These are phyloP conservation scores for Sphenopsis melanotis DNA, from an alignment of 2,797 vertebrate species.

Conservation along the genomic window DNA sequence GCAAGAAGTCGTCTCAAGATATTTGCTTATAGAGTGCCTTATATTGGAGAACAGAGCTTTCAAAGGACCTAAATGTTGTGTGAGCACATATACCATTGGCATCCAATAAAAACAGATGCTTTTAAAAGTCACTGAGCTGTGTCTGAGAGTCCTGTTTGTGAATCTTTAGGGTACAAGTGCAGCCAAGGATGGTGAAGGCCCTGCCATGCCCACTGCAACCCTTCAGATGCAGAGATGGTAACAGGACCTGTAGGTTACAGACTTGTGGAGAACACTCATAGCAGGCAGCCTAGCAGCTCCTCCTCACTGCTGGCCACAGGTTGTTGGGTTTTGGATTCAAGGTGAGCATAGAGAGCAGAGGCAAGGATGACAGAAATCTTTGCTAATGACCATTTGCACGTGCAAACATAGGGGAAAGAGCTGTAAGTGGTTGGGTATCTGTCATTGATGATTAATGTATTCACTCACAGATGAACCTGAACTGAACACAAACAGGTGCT, in stretches of 20 bases:
- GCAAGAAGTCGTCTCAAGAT: not conserved
- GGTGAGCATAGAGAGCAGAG: not conserved
- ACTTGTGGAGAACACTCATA: not conserved
- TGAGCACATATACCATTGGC: not conserved
- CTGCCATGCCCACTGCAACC: not conserved
- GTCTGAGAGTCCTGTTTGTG: not conserved
- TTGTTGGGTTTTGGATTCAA: not conserved
- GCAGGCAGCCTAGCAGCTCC: not conserved
- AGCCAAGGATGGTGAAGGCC: not conserved
- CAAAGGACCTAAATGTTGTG: not conserved
- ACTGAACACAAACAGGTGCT: not conserved
- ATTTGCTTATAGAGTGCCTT: not conserved
- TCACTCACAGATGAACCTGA: not conserved
- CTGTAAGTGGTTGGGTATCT: not conserved
- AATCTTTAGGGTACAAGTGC: not conserved
- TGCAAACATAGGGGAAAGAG: not conserved
- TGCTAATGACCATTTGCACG: fast-evolving
- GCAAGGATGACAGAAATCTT: not conserved
- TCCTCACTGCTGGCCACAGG: not conserved
- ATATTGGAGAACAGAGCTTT: not conserved
- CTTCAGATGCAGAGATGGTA: not conserved
- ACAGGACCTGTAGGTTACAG: not conserved
- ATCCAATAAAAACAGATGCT: not conserved
- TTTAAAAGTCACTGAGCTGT: not conserved
- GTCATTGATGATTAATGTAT: not conserved